Evolutionary conservation across 2,797 vertebrate species (phyloP).

Genomic region (Amazonetta brasiliensis): DNA sequence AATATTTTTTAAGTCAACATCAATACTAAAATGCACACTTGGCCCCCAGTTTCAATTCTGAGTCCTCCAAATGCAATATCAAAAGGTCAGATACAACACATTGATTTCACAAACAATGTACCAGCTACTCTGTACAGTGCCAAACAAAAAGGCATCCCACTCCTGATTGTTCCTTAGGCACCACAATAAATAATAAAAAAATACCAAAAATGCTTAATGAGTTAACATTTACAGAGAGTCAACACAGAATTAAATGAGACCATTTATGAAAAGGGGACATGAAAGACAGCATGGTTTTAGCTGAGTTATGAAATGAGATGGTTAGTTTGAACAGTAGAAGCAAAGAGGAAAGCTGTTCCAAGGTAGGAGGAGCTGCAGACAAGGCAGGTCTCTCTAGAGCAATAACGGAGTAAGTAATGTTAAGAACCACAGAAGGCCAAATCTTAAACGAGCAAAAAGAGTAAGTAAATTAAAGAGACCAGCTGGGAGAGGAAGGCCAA

Average conservation of each 20-base stretch:
- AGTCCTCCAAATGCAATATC: constrained; percentile 17
- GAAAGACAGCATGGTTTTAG: neutral
- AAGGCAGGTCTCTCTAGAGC: constrained; percentile 60
- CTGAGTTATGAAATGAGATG: constrained; percentile 6
- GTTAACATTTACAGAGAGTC: neutral
- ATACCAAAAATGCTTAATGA: constrained; percentile 12
- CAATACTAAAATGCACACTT: constrained; percentile 10
- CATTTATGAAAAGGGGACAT: neutral
- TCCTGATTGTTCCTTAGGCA: neutral
- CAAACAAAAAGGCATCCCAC: neutral
- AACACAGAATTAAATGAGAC: constrained; percentile 3
- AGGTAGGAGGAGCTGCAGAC: constrained; percentile 53
- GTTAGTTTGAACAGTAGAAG: neutral
- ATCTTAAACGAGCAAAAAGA: constrained; percentile 5
- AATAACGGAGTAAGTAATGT: neutral
- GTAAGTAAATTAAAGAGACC: constrained; percentile 22
- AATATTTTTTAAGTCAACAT: constrained; percentile 41
- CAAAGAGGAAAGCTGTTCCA: neutral
- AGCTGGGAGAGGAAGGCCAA: constrained; percentile 19
- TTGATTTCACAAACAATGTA: neutral
- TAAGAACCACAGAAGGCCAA: constrained; percentile 24
- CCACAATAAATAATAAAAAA: constrained; percentile 42
- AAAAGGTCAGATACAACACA: constrained; percentile 27
- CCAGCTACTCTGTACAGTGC: constrained; percentile 5
- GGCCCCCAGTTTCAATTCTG: neutral